Conservation (phyloP, 2,888 invertebrate species). For the Cactoblastis cactorum region DNA sequence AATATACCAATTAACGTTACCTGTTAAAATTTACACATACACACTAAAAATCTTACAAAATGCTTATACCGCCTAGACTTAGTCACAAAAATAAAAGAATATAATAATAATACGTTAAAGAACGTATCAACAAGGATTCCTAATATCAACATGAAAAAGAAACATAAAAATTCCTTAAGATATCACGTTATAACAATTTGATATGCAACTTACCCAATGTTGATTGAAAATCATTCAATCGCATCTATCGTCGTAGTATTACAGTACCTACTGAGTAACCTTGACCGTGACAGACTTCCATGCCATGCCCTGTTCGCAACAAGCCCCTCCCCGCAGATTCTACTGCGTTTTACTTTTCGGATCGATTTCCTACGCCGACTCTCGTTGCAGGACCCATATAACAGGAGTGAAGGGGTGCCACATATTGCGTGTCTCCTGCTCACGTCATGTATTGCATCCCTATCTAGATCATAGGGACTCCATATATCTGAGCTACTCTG, state of each 20-base stretch:
- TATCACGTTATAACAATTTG: conserved; percentile 12
- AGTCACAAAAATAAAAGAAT: too few relatives aligned
- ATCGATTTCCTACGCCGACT: conserved; percentile 42
- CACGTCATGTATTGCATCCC: not conserved
- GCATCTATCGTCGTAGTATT: conserved; percentile 40
- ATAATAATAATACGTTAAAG: too few relatives aligned
- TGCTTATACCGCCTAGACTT: too few relatives aligned
- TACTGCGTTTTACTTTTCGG: conserved; percentile 37
- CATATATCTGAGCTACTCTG: not conserved
- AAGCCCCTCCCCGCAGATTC: conserved; percentile 29
- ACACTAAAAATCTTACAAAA: too few relatives aligned
- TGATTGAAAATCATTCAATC: conserved; percentile 43
- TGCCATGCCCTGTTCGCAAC: conserved; percentile 38
- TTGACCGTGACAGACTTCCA: conserved; percentile 58
- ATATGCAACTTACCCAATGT: conserved; percentile 27
- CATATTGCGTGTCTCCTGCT: conserved; percentile 1
- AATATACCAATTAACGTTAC: not conserved
- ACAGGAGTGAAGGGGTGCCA: not conserved
- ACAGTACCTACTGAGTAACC: conserved; percentile 47
- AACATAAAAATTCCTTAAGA: not conserved
- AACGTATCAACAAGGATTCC: not conserved
- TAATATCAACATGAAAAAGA: not conserved
- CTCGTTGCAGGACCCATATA: conserved; percentile 10
- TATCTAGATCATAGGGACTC: not conserved
- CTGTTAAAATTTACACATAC: not conserved